These are phyloP conservation scores for Microtus ochrogaster DNA, from an alignment of 2,113 vertebrate genomes.

Conservation along the genomic window DNA sequence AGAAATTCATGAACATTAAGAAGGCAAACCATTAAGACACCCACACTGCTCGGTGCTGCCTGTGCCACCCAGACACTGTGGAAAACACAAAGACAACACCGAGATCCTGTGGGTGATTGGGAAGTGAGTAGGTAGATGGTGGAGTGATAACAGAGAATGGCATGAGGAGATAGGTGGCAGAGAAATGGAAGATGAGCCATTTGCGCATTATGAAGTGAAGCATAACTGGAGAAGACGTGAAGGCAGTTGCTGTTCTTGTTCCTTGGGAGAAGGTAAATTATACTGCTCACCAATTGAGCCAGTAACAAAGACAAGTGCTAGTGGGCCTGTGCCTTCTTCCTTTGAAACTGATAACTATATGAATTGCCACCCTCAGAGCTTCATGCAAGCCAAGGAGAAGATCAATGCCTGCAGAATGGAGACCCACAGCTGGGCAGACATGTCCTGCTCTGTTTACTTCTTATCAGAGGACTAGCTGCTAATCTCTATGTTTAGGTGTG, in stretches of 20 bases:
- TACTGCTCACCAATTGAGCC: not conserved
- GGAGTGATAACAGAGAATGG: not conserved
- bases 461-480: not conserved
- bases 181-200: not conserved
- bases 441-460: not conserved
- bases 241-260: not conserved
- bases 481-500: not conserved
- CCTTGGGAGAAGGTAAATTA: not conserved
- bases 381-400: not conserved
- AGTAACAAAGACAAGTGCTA: not conserved
- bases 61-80: too few relatives aligned
- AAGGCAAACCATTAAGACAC: not conserved
- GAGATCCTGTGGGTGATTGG: not conserved
- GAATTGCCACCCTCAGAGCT: not conserved
- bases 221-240: rapidly evolving
- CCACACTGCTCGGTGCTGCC: not conserved
- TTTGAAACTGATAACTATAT: not conserved
- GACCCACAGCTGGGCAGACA: not conserved
- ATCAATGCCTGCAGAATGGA: not conserved
- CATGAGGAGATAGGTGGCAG: too few relatives aligned
- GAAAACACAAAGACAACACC: not conserved
- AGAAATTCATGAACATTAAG: not conserved
- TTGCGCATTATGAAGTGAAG: not conserved
- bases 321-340: not conserved
- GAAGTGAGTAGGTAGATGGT: not conserved